Base-by-base conservation (phyloP, 2,797 vertebrate species). In the Hemibagrus guttatus region DNA sequence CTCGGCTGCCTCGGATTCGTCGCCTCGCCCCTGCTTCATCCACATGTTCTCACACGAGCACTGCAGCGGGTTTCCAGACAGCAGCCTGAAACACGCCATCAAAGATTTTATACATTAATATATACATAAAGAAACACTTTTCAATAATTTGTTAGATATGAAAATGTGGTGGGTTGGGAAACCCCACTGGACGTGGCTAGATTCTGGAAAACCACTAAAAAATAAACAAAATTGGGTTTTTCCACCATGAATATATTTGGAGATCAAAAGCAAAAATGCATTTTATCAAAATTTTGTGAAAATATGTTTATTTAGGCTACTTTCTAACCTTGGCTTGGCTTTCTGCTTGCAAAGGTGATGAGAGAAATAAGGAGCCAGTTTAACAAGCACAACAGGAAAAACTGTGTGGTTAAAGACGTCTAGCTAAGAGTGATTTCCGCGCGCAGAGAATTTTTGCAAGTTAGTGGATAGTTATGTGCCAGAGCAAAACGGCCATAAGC, bases 1-100 rank as follows among this genome's bases (percentile, higher is more conserved):
- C 87, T 98, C 97, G 93, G 97, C 96, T 91, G 86, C 91, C 89
- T 98, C 97, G 39, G 93, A 94, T 89, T 97, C 97, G 28, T 95
- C 96, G 89, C 96, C 97, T 91, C 97, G 95, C 94, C 96, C 96
- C 90, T 97, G 96, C 92, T 98, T 98, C 94, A 99, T 96, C 98
- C 98, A 99, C 96, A 98, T 96, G 93, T 98, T 97, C 88, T 98
- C 97, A 94, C 98, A 99, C 88, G 97, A 97, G 90, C 98, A 99
- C 84, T 95, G 96, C 91, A 99, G 96, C 4, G 98, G 97, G 93
- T 99, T 99, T 83, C 96, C 97, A 83, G 94, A 93, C 91, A 99
- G 90, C 93, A 97, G 93, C 91, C 98, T 99, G 87, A 88, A 88
- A 42, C 39, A 79, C 35, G 8, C 23, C 79, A 49, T 21, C 31